Base-by-base conservation (phyloP, 2,113 vertebrate species). In the Dasypus novemcinctus region DNA sequence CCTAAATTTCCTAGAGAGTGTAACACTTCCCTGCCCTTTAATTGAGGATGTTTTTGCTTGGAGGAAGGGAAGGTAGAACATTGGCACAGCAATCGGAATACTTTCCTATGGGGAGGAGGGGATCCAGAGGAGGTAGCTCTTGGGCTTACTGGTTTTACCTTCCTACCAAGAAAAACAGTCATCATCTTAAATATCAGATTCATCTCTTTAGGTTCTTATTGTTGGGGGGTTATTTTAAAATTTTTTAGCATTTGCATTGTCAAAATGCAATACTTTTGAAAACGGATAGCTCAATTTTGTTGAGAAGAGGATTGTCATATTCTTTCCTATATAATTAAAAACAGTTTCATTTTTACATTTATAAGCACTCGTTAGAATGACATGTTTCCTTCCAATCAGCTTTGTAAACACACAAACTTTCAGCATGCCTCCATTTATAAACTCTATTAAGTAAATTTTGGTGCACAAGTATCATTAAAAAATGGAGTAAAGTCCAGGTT, bases 291-390 rank as follows among this genome's bases (percentile, higher is more conserved):
- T 81, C 36, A 41, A 31, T 38, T 91, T 94, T 69, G n/a, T 85
- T 49, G 36, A 75, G 66, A 54, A 69, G 57, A 78, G 17, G 13
- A 52, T 1, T 72, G n/a, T 49, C 25, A 14, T 84, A 64, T 84
- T 78, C 84, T 83, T 87, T 59, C 29, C 31, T 94, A 29, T 27
- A 14, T 76, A 87, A 49, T 93, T 91, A 81, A 57, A 91, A 91
- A 33, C 21, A 59, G 90, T 81, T 92, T 92, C 31, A 18, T 63
- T 91, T 84, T 92, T 81, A n/a, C 27, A 41, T 83, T 79, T 88
- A 46, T 43, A 91, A 81, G 25, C 43, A 23, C 76, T 21, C 43
- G 21, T n/a, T 69, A 43, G 23, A 82, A 52, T 88, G 33, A 85
- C 54, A 21, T 66, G 49, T 18, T 31, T 38, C 18, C 25, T 20